Percentiles rank a stretch among this genome's conserved stretches.
Conservation (phyloP, 2,113 vertebrate genomes). For the Sphyrna mokarran region DNA sequence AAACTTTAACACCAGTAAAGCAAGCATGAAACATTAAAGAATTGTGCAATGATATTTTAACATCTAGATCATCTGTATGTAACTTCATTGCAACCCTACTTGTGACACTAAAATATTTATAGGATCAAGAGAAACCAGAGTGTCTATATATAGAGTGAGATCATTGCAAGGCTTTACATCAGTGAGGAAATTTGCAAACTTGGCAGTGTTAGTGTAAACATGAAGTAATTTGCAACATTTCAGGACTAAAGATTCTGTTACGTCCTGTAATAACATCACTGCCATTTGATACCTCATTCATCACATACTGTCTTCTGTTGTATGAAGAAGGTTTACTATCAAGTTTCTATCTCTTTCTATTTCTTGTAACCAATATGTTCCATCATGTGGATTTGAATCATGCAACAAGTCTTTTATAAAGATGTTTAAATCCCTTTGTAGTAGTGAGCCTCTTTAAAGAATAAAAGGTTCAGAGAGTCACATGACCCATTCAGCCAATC, state of each 20-base stretch:
- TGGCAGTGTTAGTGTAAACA: not conserved
- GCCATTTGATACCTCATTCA: not conserved
- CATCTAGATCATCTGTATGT: not conserved
- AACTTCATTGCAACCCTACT: too few relatives aligned
- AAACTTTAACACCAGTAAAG: not conserved
- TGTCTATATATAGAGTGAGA: too few relatives aligned
- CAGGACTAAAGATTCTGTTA: not conserved
- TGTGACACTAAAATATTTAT: too few relatives aligned
- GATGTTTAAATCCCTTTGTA: not conserved
- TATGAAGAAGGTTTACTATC: not conserved
- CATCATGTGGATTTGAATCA: not conserved
- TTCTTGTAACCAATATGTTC: not conserved
- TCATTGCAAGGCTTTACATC: not conserved
- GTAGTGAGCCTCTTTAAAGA: too few relatives aligned
- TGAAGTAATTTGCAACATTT: not conserved
- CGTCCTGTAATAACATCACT: not conserved
- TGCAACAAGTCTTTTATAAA: not conserved
- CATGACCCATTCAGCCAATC: too few relatives aligned
- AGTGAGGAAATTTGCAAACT: not conserved
- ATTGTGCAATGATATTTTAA: not conserved
- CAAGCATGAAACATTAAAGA: not conserved
- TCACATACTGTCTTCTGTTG: not conserved
- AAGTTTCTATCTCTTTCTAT: not conserved
- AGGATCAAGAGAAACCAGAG: too few relatives aligned
- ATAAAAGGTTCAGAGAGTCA: too few relatives aligned